These are phyloP conservation scores for Lepidothrix coronata DNA, from an alignment of 2,113 vertebrate genomes.

Conservation along the genomic window DNA sequence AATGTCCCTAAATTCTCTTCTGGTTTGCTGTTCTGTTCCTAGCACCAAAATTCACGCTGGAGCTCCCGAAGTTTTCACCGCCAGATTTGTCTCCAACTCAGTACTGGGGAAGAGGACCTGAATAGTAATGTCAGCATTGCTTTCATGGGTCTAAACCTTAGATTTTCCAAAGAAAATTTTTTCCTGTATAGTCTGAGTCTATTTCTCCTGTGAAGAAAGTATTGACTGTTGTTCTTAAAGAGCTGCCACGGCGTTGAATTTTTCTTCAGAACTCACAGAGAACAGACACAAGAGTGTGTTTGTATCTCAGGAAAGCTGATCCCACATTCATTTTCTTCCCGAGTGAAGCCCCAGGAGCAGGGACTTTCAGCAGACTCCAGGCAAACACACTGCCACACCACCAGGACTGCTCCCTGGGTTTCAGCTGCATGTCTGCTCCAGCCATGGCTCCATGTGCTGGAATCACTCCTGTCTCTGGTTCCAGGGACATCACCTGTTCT, in stretches of 20 bases:
- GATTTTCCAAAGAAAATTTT: background rate
- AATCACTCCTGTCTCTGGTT: background rate
- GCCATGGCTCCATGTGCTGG: background rate
- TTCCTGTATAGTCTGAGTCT: background rate
- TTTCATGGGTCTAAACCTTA: background rate
- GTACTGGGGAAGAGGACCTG: background rate
- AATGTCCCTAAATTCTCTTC: background rate
- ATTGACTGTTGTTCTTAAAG: background rate
- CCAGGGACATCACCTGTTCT: background rate
- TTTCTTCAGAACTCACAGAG: background rate
- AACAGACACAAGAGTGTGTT: background rate
- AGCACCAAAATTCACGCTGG: background rate
- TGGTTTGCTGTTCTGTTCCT: background rate
- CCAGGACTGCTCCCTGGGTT: background rate
- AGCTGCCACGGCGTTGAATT: background rate
- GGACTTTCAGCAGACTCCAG: background rate
- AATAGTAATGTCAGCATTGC: background rate
- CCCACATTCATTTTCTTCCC: background rate
- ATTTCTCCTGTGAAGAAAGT: background rate
- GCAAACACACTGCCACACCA: background rate
- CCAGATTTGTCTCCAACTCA: background rate
- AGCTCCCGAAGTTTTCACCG: background rate
- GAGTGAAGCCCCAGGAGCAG: background rate
- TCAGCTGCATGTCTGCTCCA: background rate
- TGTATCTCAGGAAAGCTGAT: background rate